Percentiles rank a stretch among this genome's conserved stretches.
Conservation (phyloP, 2,888 invertebrate genomes). For the Melipona bicolor region DNA sequence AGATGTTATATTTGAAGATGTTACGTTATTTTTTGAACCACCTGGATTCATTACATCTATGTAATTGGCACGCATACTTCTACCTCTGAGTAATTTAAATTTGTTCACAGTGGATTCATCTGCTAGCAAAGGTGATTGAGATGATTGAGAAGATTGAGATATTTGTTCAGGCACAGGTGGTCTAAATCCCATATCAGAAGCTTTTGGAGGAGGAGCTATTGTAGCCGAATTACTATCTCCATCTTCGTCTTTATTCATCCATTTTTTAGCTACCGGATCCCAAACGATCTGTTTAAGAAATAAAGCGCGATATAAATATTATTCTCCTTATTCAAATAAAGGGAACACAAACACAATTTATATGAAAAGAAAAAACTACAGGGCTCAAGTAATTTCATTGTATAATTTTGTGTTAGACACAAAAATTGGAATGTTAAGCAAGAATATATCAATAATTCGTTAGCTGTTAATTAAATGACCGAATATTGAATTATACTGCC, state of each 20-base stretch:
- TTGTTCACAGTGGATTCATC: conserved; percentile 83
- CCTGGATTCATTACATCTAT: conserved; percentile 95
- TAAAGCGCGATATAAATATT: background rate
- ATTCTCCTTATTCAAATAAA: background rate
- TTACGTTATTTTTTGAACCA: conserved; percentile 84
- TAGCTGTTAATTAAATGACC: conserved; percentile 51
- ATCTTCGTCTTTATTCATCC: conserved; percentile 93
- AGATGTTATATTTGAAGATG: conserved; percentile 79
- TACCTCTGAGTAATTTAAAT: conserved; percentile 91
- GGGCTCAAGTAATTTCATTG: conserved; percentile 42
- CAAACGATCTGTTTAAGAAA: conserved; percentile 91
- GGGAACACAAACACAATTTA: background rate
- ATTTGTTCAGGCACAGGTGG: conserved; percentile 72
- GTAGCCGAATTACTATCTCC: conserved; percentile 85
- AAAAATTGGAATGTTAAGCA: conserved; percentile 40
- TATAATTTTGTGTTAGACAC: conserved; percentile 48
- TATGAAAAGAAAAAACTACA: conserved; percentile 14
- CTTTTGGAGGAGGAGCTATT: conserved; percentile 90
- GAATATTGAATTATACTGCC: conserved; percentile 76
- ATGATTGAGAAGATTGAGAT: conserved; percentile 31
- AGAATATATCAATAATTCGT: conserved; percentile 51
- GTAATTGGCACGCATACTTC: conserved; percentile 90
- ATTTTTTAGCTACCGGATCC: conserved; percentile 94
- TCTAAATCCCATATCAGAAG: conserved; percentile 85
- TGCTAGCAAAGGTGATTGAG: conserved; percentile 36